Conservation (phyloP, 2,888 invertebrate genomes). For the Salpingus planirostris region DNA sequence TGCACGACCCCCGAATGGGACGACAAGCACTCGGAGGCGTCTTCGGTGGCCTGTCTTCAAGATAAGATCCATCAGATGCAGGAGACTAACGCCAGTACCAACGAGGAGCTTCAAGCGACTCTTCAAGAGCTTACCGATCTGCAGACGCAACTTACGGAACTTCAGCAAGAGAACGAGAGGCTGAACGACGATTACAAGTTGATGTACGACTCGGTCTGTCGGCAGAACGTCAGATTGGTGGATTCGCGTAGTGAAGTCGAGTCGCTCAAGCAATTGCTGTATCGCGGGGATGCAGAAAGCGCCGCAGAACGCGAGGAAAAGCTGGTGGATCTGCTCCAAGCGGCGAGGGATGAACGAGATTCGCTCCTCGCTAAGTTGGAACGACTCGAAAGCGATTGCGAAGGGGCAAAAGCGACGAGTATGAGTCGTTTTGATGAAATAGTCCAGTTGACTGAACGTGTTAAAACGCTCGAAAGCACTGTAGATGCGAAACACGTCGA, state of each 20-base stretch:
- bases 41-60: conserved; percentile 85
- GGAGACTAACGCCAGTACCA: conserved; percentile 80
- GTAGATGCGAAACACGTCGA: conserved; percentile 68
- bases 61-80: conserved; percentile 91
- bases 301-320: conserved; percentile 67
- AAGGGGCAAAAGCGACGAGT: conserved; percentile 52
- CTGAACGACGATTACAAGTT: conserved; percentile 84
- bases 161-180: conserved; percentile 81
- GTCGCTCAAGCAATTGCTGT: conserved; percentile 69
- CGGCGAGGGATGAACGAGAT: conserved; percentile 73
- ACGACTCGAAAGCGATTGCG: conserved; percentile 64
- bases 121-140: conserved; percentile 86
- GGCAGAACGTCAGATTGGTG: conserved; percentile 86
- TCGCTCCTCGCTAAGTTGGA: conserved; percentile 65
- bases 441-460: conserved; percentile 59
- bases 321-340: conserved; percentile 73
- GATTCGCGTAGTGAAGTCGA: conserved; percentile 79
- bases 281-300: conserved; percentile 50
- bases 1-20: conserved; percentile 83
- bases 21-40: conserved; percentile 83
- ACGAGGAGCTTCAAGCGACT: conserved; percentile 88
- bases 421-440: conserved; percentile 54
- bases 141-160: conserved; percentile 76
- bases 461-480: conserved; percentile 61
- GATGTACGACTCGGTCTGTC: conserved; percentile 79